phyloP scores from a whole-genome alignment of 2,797 vertebrate genomes.

The Characodon lateralis region DNA sequence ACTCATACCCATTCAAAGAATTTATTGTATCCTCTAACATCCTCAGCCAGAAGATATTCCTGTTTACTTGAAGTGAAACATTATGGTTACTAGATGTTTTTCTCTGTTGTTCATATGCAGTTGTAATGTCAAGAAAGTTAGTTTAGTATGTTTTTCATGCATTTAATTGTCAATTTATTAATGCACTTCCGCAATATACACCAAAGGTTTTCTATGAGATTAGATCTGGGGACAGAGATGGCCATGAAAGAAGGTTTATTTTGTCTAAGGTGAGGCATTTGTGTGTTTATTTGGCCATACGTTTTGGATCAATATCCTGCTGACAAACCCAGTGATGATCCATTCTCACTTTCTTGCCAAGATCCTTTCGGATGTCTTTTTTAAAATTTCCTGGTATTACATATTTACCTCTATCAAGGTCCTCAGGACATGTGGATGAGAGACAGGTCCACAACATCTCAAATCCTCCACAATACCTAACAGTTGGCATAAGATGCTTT shows the following conservation, averaged over 20 bases:
- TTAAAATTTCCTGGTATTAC: too few relatives aligned
- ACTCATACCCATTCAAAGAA: conserved; percentile 40
- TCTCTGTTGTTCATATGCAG: too few relatives aligned
- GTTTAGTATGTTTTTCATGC: not conserved
- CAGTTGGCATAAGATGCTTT: too few relatives aligned
- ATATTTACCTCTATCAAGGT: too few relatives aligned
- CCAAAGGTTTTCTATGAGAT: not conserved
- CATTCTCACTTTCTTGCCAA: too few relatives aligned
- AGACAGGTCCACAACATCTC: too few relatives aligned
- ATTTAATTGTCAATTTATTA: not conserved
- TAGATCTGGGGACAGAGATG: not conserved
- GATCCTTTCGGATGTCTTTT: too few relatives aligned
- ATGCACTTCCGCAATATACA: not conserved
- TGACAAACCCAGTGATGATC: too few relatives aligned
- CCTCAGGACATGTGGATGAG: too few relatives aligned
- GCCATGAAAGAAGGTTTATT: not conserved
- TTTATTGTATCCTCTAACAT: not conserved
- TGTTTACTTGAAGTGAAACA: not conserved
- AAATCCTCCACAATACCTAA: too few relatives aligned
- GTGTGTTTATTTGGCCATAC: not conserved
- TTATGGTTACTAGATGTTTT: not conserved
- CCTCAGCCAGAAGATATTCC: not conserved
- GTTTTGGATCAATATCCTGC: not conserved
- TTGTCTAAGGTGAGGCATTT: not conserved
- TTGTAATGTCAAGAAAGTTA: not conserved